These are phyloP conservation scores for Rhyacophila evoluta DNA, from an alignment of 2,888 invertebrate species.

Conservation along the genomic window DNA sequence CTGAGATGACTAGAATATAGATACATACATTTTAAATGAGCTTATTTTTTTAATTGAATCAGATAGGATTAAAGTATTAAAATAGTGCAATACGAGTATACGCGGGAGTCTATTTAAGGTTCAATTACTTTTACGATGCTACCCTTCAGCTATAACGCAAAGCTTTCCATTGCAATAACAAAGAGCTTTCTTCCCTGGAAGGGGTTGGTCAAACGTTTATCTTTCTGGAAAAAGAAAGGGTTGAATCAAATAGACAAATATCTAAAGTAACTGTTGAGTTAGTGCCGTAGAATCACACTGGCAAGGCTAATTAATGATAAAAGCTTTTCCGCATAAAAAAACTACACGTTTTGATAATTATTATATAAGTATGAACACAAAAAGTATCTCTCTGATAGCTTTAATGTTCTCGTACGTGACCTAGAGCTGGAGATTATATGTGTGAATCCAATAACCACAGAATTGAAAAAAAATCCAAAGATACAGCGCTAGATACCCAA, in stretches of 20 bases:
- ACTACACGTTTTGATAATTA: no score
- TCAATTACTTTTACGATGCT: conserved; percentile 47
- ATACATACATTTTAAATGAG: no score
- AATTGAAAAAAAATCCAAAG: no score
- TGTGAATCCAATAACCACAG: no score
- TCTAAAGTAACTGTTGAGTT: background rate
- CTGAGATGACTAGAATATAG: no score
- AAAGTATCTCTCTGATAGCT: no score
- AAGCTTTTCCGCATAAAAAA: no score
- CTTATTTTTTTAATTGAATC: background rate
- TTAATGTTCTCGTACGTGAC: no score
- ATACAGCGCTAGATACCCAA: no score
- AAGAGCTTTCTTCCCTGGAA: conserved; percentile 3
- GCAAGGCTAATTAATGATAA: no score
- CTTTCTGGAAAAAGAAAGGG: conserved; percentile 4
- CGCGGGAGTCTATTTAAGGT: conserved; percentile 31
- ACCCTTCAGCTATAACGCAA: conserved; percentile 38
- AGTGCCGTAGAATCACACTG: background rate
- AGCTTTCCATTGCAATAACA: background rate
- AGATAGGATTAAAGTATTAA: background rate
- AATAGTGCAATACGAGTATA: conserved; percentile 7
- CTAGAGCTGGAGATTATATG: no score
- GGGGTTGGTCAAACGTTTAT: conserved; percentile 35
- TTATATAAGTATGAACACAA: no score
- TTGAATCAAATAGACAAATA: conserved; percentile 1